Base-by-base conservation (phyloP, 1,140 invertebrate genomes). In the Heliconius eleuchia region DNA sequence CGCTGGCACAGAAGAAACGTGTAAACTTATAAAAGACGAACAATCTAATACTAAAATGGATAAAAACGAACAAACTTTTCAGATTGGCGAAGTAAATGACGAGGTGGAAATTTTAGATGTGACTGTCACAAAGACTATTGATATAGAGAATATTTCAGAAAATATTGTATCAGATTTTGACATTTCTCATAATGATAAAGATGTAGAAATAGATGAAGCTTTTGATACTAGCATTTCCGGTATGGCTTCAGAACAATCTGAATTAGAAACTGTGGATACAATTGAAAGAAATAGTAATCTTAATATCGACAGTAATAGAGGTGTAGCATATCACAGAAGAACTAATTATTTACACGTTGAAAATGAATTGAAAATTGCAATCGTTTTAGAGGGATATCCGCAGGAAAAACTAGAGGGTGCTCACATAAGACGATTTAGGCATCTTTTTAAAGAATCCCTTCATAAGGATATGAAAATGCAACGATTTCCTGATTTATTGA, bases 331-430 rank as follows among this genome's bases (percentile, higher is more conserved):
- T 75, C 85, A 94, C 71, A 90, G 92, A 83, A 84, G 92, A 23
- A 94, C 92, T 0, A 94, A 94, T 74, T 94, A 94, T 66, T 85
- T 93, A 70, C 88, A 94, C 30, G 85, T 94, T 16, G 91, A 94
- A 76, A 86, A 85, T 18, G 91, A 94, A 80, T 72, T 94, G 1
- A 94, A 94, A 86, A 85, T 88, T 2, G 91, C 91, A 4, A 88
- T 92, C 19, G 89, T 91, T 8, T 76, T 94, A 37, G 90, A 91
- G 74, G 91, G 89, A 16, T 94, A 94, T 57, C 92, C 92, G 0
- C 83, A 92, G 50, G 88, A 90, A 73, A 94, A 94, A 74, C 79
- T 94, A 16, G 90, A 94, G 83, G 91, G 89, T 1, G 87, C 88
- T 0, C 91, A 93, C 55, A 92, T 94, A 39, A 84, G 88, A 71